Conservation (phyloP, 2,797 vertebrate genomes). For the Pelobates cultripes region DNA sequence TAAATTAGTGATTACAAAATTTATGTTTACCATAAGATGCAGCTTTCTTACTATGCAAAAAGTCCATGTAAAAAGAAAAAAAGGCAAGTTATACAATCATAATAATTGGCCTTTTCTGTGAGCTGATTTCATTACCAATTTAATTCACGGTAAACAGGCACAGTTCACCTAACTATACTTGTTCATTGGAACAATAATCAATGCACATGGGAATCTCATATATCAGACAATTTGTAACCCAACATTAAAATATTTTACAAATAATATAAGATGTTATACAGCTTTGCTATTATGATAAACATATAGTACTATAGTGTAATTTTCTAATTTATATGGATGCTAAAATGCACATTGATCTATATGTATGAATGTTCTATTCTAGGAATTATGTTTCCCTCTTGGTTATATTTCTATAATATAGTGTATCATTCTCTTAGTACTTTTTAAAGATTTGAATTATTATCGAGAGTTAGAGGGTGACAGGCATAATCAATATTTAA, state of each 20-base stretch:
- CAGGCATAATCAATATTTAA: no score
- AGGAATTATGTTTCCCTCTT: no score
- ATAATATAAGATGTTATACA: background rate
- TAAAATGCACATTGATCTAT: no score
- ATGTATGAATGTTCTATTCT: no score
- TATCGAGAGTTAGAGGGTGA: no score
- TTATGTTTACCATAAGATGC: no score
- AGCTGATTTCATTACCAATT: slow-evolving; percentile 8
- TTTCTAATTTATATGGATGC: no score
- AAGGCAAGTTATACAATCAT: background rate
- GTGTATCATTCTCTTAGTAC: no score
- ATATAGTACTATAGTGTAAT: background rate
- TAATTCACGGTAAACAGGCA: background rate
- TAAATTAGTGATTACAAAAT: background rate
- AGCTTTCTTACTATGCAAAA: no score
- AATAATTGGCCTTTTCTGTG: background rate
- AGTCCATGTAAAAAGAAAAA: background rate
- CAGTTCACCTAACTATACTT: background rate
- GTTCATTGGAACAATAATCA: background rate
- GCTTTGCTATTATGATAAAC: background rate
- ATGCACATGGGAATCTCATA: background rate
- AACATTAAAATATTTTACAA: no score
- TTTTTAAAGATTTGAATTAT: no score
- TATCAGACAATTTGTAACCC: background rate
- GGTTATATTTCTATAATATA: no score